phyloP scores from a whole-genome alignment of 1,140 invertebrate species.

The Aleiodes sp. region DNA sequence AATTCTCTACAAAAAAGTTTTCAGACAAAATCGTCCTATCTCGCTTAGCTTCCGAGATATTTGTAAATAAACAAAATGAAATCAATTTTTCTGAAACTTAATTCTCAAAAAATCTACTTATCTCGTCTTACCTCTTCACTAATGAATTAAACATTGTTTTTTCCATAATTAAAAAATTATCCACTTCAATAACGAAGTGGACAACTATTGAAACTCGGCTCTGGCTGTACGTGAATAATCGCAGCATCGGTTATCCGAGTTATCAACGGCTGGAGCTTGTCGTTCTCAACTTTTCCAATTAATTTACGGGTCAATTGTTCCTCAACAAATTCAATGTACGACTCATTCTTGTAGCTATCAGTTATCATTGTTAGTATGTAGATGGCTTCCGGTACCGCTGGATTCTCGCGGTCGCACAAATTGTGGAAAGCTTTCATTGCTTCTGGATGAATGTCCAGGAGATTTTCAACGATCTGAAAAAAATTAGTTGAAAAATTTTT shows the following conservation, averaged over 20 bases:
- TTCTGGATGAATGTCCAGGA: conserved; percentile 39
- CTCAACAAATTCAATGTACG: conserved; percentile 44
- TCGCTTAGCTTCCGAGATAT: too few species aligned
- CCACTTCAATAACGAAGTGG: conserved; percentile 28
- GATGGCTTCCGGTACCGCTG: conserved; percentile 46
- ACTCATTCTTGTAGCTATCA: conserved; percentile 37
- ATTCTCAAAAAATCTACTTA: too few species aligned
- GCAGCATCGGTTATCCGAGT: conserved; percentile 55
- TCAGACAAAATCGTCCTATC: too few species aligned
- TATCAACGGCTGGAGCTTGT: conserved; percentile 50
- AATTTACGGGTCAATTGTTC: conserved; percentile 45
- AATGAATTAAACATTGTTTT: too few species aligned
- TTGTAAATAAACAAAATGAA: too few species aligned
- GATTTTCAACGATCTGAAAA: conserved; percentile 32
- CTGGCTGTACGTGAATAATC: conserved; percentile 46
- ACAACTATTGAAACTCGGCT: conserved; percentile 37
- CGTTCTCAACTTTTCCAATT: conserved; percentile 43
- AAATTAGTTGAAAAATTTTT: conserved; percentile 10
- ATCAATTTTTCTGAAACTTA: too few species aligned
- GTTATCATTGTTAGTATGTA: conserved; percentile 53
- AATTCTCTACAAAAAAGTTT: too few species aligned
- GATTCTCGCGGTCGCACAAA: conserved; percentile 53
- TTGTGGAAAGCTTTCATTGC: conserved; percentile 54
- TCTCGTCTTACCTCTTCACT: too few species aligned
- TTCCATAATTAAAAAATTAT: too few species aligned